Evolutionary conservation across 1,140 invertebrate species (phyloP).

Genomic region (Tenebrio molitor): DNA sequence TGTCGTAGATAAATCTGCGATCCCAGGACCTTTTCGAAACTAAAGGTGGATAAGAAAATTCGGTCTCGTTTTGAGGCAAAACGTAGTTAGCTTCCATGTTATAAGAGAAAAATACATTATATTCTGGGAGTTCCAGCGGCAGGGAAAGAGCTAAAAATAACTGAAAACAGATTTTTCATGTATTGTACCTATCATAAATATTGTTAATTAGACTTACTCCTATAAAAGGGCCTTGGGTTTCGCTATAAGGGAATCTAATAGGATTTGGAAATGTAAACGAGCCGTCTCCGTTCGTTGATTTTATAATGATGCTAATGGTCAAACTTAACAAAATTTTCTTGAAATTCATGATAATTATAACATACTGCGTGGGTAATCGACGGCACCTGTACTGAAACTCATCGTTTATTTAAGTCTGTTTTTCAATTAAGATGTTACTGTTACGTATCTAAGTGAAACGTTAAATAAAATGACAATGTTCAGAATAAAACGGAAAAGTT

Average conservation of each 20-base stretch:
- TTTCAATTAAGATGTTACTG: conserved; percentile 43
- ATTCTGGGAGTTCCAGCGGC: conserved; percentile 78
- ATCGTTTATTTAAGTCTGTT: conserved; percentile 19
- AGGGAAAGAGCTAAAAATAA: conserved; percentile 79
- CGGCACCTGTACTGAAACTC: conserved; percentile 16
- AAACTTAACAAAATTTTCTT: conserved; percentile 25
- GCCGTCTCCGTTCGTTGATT: conserved; percentile 2
- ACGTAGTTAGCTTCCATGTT: conserved; percentile 83
- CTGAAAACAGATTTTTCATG: conserved; percentile 56
- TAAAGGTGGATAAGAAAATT: conserved; percentile 59
- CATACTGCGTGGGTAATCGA: conserved; percentile 8
- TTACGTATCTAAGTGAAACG: conserved; percentile 23
- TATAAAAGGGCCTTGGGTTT: conserved; percentile 51
- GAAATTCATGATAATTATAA: conserved; percentile 20
- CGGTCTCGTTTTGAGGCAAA: conserved; percentile 60
- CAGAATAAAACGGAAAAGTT: not conserved
- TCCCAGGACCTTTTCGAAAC: conserved; percentile 52
- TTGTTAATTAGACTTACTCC: conserved; percentile 53
- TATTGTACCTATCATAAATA: too few relatives aligned
- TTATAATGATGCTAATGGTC: not conserved
- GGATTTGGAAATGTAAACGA: conserved; percentile 49
- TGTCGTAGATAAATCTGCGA: conserved; percentile 56
- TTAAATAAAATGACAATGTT: conserved; percentile 17
- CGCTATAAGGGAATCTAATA: conserved; percentile 51
- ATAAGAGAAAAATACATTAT: conserved; percentile 80